Evolutionary conservation across 2,888 invertebrate species (phyloP).

Genomic region (Erynnis tages): DNA sequence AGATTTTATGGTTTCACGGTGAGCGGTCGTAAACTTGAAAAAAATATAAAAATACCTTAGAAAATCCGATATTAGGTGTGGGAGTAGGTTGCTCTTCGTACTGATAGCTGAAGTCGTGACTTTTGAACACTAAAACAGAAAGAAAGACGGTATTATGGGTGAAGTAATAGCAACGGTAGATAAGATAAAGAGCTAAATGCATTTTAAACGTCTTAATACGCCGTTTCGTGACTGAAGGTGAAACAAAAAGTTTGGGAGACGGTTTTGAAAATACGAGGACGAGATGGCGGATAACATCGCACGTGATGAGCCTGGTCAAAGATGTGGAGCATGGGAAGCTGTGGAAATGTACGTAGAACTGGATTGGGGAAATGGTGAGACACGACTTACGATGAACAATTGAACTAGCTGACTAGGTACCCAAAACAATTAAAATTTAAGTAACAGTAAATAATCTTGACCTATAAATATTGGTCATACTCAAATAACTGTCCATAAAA

Average conservation of each 20-base stretch:
- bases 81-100: slow-evolving; percentile 86
- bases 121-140: slow-evolving; percentile 92
- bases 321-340: slow-evolving; percentile 70
- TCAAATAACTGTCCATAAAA: too few species aligned
- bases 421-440: too few species aligned
- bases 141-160: slow-evolving; percentile 78
- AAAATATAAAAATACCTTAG: slow-evolving; percentile 87
- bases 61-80: slow-evolving; percentile 94
- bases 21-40: slow-evolving; percentile 56
- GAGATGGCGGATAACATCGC: slow-evolving; percentile 63
- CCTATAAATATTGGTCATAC: too few species aligned
- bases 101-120: slow-evolving; percentile 85
- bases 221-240: slow-evolving; percentile 77
- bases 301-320: slow-evolving; percentile 70
- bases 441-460: too few species aligned
- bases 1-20: slow-evolving; percentile 47
- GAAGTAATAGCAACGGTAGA: slow-evolving; percentile 71
- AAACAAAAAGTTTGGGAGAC: slow-evolving; percentile 75
- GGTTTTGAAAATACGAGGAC: slow-evolving; percentile 54
- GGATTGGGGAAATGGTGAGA: slow-evolving; percentile 29
- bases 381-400: not conserved
- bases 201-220: slow-evolving; percentile 80
- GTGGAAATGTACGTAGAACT: slow-evolving; percentile 49
- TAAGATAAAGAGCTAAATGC: slow-evolving; percentile 79
- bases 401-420: too few species aligned